Evolutionary conservation across 2,888 invertebrate species (phyloP).

Genomic region (Pristionchus arcanus): DNA sequence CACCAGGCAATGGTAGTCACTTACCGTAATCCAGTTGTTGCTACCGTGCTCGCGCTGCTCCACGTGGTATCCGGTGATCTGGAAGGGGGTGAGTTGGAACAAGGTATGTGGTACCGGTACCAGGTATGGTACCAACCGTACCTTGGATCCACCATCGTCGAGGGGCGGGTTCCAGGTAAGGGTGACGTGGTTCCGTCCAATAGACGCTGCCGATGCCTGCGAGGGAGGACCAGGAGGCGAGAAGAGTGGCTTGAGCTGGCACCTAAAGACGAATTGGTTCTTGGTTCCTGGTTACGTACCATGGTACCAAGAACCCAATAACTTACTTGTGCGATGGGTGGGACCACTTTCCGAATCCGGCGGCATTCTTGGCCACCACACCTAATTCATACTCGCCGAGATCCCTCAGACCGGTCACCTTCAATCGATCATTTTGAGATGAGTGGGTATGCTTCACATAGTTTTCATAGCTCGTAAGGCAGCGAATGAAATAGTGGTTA

Average conservation of each 20-base stretch:
- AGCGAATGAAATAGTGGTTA: neutral
- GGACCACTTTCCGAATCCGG: slow-evolving; percentile 93
- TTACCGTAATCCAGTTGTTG: slow-evolving; percentile 88
- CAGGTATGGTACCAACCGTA: neutral
- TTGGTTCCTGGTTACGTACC: neutral
- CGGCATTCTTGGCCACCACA: slow-evolving; percentile 96
- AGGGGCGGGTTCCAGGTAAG: slow-evolving; percentile 91
- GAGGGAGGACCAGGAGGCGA: slow-evolving; percentile 92
- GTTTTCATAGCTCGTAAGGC: neutral
- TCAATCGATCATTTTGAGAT: slow-evolving; percentile 59
- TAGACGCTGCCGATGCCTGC: slow-evolving; percentile 90
- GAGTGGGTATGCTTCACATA: neutral
- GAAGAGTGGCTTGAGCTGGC: slow-evolving; percentile 91
- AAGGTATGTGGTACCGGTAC: neutral
- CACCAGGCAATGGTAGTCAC: neutral
- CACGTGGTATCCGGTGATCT: slow-evolving; percentile 85
- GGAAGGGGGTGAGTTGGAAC: slow-evolving; percentile 78
- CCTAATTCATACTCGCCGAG: slow-evolving; percentile 98
- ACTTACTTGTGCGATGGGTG: slow-evolving; percentile 68
- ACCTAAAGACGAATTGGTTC: slow-evolving; percentile 80
- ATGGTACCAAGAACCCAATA: neutral
- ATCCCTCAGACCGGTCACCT: slow-evolving; percentile 83
- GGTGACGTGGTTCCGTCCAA: slow-evolving; percentile 95
- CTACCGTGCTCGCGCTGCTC: slow-evolving; percentile 81
- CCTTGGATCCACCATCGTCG: slow-evolving; percentile 88